phyloP scores from a whole-genome alignment of 2,113 vertebrate genomes.

The Solea solea region DNA sequence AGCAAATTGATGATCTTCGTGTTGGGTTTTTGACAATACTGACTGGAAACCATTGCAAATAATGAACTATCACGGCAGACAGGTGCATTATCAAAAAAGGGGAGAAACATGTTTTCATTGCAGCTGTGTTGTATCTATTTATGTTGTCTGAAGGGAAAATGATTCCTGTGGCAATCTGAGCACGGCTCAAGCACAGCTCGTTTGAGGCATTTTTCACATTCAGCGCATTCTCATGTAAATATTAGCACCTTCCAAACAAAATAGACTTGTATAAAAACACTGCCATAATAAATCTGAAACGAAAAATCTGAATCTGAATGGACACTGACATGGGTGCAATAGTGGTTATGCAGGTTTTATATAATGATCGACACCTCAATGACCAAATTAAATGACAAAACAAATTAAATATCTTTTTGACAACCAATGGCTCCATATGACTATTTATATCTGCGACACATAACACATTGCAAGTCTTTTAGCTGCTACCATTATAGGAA shows the following conservation, averaged over 20 bases:
- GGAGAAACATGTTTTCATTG: conserved; percentile 56
- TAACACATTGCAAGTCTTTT: conserved; percentile 25
- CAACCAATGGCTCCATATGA: conserved; percentile 20
- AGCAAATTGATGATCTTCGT: conserved; percentile 56
- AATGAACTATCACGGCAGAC: conserved; percentile 57
- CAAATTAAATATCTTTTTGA: conserved; percentile 26
- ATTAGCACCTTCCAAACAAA: conserved; percentile 30
- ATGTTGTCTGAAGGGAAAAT: conserved; percentile 34
- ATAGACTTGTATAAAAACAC: conserved; percentile 31
- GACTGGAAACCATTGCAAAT: conserved; percentile 60
- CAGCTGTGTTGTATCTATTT: conserved; percentile 31
- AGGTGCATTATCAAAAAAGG: conserved; percentile 51
- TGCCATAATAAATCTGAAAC: conserved; percentile 23
- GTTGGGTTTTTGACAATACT: conserved; percentile 56
- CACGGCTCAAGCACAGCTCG: conserved; percentile 35
- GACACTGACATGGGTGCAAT: conserved; percentile 28
- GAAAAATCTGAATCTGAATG: no score
- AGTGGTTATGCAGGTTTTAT: conserved; percentile 10
- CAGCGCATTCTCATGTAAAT: conserved; percentile 50
- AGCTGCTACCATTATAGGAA: conserved; percentile 32
- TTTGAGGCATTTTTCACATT: conserved; percentile 50
- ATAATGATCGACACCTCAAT: conserved; percentile 32
- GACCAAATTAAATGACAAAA: conserved; percentile 33
- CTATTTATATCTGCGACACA: conserved; percentile 12
- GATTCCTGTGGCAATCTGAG: conserved; percentile 39